phyloP scores from a whole-genome alignment of 2,113 vertebrate genomes.

The Zootoca vivipara region DNA sequence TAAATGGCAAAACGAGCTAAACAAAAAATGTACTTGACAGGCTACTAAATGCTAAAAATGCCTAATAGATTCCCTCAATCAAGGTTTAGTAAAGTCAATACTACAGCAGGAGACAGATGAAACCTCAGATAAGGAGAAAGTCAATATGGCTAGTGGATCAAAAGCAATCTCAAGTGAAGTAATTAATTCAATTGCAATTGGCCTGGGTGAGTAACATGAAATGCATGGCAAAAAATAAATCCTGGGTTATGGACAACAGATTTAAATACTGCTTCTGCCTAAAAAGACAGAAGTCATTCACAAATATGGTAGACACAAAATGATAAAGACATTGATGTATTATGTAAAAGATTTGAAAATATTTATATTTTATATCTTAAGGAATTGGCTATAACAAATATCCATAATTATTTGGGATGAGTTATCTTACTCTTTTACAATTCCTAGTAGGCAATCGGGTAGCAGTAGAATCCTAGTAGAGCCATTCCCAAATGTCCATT shows the following conservation, averaged over 20 bases:
- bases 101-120: background rate
- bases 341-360: background rate
- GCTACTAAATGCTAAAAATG: background rate
- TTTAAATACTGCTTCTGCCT: background rate
- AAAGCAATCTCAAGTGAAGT: slow-evolving; percentile 9
- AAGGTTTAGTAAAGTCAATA: slow-evolving; percentile 2
- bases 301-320: background rate
- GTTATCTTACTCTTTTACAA: no score
- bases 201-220: background rate
- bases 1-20: background rate
- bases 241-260: background rate
- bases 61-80: background rate
- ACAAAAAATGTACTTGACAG: background rate
- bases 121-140: slow-evolving; percentile 10
- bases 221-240: background rate
- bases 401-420: no score
- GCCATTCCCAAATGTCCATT: background rate
- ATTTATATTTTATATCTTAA: no score
- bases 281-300: background rate
- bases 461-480: no score
- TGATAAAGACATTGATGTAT: background rate
- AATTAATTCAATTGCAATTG: slow-evolving; percentile 14
- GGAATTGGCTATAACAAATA: no score
- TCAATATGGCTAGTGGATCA: slow-evolving; percentile 8
- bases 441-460: no score